Evolutionary conservation across 2,113 vertebrate genomes (phyloP).

Genomic region (Chionis minor): DNA sequence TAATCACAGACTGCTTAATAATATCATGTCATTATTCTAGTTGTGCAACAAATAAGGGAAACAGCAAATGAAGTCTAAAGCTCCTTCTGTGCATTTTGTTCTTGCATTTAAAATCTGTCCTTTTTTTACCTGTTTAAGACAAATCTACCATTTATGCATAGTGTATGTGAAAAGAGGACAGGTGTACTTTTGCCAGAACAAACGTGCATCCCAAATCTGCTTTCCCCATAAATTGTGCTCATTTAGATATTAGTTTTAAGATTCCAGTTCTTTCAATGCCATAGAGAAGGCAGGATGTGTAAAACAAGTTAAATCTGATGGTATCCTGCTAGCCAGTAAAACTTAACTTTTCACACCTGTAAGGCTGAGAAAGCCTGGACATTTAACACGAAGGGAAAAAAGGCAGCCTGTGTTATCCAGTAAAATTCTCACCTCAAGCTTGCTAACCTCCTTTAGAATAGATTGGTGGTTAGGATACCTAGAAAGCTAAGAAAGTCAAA

Average conservation of each 20-base stretch:
- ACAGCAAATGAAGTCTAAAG: neutral
- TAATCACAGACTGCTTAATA: constrained; percentile 7
- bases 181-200: neutral
- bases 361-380: neutral
- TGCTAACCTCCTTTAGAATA: neutral
- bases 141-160: neutral
- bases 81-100: neutral
- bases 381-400: neutral
- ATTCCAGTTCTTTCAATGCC: neutral
- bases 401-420: neutral
- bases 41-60: constrained; percentile 5
- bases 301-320: neutral
- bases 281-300: neutral
- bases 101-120: neutral
- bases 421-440: neutral
- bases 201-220: neutral
- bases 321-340: neutral
- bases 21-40: constrained; percentile 12
- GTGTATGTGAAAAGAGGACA: neutral
- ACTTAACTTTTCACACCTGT: neutral
- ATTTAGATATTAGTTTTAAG: neutral
- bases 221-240: neutral
- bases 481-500: neutral
- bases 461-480: neutral
- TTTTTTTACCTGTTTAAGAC: neutral